phyloP scores from a whole-genome alignment of 2,888 invertebrate species.

The Macrosoma leucophasiata region DNA sequence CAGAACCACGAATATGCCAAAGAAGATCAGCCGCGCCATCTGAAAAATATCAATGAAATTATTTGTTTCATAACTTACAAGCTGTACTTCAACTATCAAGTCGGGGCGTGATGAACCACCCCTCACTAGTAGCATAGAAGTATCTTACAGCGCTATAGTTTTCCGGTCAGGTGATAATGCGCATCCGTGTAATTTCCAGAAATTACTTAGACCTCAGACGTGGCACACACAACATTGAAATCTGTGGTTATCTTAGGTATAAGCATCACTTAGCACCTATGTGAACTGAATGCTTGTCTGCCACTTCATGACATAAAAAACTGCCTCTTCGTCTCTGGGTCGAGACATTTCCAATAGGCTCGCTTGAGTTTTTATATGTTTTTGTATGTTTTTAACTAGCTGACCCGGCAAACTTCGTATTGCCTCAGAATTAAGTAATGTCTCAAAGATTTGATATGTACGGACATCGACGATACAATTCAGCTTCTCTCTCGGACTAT shows the following conservation, averaged over 20 bases:
- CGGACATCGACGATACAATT: too few relatives aligned
- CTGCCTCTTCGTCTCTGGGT: too few relatives aligned
- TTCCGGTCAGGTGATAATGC: slow-evolving; percentile 1
- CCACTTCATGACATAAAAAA: too few relatives aligned
- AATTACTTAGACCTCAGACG: slow-evolving; percentile 21
- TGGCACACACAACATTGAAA: slow-evolving; percentile 34
- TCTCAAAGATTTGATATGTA: too few relatives aligned
- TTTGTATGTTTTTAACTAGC: too few relatives aligned
- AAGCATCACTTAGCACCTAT: too few relatives aligned
- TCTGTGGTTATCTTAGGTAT: neutral
- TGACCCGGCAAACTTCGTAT: too few relatives aligned
- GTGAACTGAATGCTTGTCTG: too few relatives aligned
- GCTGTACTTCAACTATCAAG: neutral
- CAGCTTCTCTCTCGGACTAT: too few relatives aligned
- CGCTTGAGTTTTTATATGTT: too few relatives aligned
- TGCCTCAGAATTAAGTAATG: too few relatives aligned
- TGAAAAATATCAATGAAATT: neutral
- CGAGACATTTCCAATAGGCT: too few relatives aligned
- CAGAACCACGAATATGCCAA: neutral
- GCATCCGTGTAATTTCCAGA: neutral
- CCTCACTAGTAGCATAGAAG: neutral
- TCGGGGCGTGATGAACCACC: neutral
- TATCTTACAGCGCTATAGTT: neutral
- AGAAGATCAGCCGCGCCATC: neutral
- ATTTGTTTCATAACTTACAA: neutral